A percentile compares a stretch with the other conserved stretches of the same genome.
Conservation (phyloP, 2,888 invertebrate species). For the Cancer borealis region DNA sequence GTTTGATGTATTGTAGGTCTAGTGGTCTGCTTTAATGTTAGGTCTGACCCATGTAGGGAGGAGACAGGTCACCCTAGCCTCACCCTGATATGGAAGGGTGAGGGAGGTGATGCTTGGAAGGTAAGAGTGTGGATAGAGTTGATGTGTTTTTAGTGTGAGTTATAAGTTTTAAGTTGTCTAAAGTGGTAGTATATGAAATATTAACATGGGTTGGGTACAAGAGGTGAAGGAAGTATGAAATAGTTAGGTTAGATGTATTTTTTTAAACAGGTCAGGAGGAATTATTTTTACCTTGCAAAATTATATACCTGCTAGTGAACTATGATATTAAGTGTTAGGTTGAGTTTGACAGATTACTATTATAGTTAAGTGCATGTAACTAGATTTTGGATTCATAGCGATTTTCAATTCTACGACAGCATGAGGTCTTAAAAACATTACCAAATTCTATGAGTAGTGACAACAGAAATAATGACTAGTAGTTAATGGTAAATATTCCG, state of each 20-base stretch:
- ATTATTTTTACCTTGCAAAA: background rate
- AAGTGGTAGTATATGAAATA: background rate
- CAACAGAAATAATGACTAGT: background rate
- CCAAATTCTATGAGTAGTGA: background rate
- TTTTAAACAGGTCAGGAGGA: background rate
- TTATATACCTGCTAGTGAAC: background rate
- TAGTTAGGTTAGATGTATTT: background rate
- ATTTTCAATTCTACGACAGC: background rate
- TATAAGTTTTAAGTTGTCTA: no score
- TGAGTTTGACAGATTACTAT: background rate
- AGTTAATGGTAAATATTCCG: no score
- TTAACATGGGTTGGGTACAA: background rate
- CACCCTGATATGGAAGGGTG: background rate
- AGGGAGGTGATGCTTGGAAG: no score
- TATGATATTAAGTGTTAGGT: background rate
- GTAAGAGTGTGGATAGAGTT: no score
- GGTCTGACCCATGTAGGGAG: background rate
- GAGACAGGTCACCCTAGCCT: background rate
- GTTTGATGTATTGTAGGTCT: background rate
- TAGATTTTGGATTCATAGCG: background rate
- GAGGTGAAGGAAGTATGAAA: background rate
- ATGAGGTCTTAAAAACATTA: background rate
- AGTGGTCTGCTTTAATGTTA: constrained; percentile 24
- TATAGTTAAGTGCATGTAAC: background rate
- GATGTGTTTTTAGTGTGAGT: no score